Evolutionary conservation across 2,888 invertebrate species (phyloP), one percentile per base, ranked within the genome.

Genomic region (Mermis nigrescens): DNA sequence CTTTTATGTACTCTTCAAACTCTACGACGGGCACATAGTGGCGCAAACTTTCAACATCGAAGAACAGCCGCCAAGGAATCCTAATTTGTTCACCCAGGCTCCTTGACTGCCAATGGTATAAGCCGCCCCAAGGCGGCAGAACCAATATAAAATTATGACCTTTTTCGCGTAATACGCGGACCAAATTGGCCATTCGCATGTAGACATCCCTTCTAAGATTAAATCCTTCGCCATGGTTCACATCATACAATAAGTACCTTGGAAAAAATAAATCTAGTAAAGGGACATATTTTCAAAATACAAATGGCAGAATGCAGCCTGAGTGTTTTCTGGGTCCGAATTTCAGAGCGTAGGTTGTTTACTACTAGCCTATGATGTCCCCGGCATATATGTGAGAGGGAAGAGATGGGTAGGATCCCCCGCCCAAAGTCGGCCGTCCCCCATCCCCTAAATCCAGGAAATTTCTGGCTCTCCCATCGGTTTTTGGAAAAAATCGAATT

Each of bases 121-220:
- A 74, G 62, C 81, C 80, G 58, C 83, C 81, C 88, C 92, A 98
- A 0, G 95, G 91, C 19, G 94, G 94, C 63, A 98, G 76, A 55
- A 94, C 88, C 69, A 72, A 63, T 15, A 68, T 59, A 53, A 63
- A 69, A 59, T 71, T 68, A 19, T 68, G 62, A 7, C 71, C 77
- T 60, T 62, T 60, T 27, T 70, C 66, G 61, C 80, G 78, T 58
- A 89, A 77, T 61, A 82, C 80, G 31, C 82, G 79, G 0, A 87
- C 78, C 70, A 92, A 82, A 54, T 85, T 83, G 1, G 92, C 90
- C 68, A 91, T 79, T 66, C 95, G 80, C 79, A 95, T 83, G 70
- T 89, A 95, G 1, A 98, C 94, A 77, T 98, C 95, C 38, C 95
- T 80, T 22, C 92, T 79, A 62, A 98, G 79, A 77, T 98, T 98